phyloP scores from a whole-genome alignment of 2,113 vertebrate species.

The Laticauda laticaudata region DNA sequence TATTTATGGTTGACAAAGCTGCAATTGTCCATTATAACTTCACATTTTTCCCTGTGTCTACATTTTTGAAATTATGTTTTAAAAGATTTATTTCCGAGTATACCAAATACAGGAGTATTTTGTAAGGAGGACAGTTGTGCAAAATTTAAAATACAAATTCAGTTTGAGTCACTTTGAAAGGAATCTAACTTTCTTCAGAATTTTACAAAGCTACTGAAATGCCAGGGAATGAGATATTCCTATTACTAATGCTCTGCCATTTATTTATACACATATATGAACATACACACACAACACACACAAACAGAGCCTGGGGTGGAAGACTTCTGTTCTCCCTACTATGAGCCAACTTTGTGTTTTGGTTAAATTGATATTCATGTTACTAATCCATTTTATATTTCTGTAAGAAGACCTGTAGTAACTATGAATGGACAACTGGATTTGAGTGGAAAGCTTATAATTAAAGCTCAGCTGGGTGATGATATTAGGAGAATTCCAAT shows the following conservation, averaged over 20 bases:
- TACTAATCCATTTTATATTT: slow-evolving; percentile 50
- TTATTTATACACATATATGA: neutral
- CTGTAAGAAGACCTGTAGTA: slow-evolving; percentile 65
- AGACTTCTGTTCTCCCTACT: neutral
- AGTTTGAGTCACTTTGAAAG: neutral
- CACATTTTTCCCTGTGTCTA: neutral
- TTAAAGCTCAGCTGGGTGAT: slow-evolving; percentile 97
- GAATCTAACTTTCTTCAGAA: neutral
- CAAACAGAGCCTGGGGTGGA: fast-evolving
- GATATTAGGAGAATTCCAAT: slow-evolving; percentile 98
- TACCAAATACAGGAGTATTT: neutral
- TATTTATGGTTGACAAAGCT: neutral
- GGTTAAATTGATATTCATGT: slow-evolving; percentile 22
- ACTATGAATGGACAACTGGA: slow-evolving; percentile 99
- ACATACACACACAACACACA: too few relatives aligned
- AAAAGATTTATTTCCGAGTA: neutral
- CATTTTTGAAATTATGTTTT: neutral
- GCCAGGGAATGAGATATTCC: neutral
- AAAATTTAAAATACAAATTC: neutral
- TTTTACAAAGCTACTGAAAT: neutral
- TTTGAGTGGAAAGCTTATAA: slow-evolving; percentile 97
- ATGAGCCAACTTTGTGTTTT: slow-evolving; percentile 1
- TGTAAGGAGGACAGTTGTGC: neutral
- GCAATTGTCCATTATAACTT: neutral
- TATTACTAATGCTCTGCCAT: neutral